Percentiles rank a stretch among this genome's conserved stretches.
These are phyloP conservation scores for Chromoteleia sp. DNA, from an alignment of 2,888 invertebrate genomes.

Conservation along the genomic window DNA sequence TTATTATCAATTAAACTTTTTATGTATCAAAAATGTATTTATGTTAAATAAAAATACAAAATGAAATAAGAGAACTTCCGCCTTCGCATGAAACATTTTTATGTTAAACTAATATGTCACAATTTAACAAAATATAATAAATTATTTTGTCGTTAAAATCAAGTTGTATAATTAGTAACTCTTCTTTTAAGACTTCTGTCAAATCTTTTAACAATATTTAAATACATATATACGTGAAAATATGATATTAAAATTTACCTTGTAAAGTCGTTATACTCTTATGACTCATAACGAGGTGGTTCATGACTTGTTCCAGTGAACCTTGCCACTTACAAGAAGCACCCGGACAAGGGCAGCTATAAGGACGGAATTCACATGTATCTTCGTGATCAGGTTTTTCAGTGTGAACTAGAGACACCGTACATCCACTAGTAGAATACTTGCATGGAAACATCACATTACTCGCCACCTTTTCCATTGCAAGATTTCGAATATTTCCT, in stretches of 20 bases:
- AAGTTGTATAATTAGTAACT: no score
- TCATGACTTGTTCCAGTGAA: slow-evolving; percentile 98
- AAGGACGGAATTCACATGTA: slow-evolving; percentile 98
- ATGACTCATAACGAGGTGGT: slow-evolving; percentile 97
- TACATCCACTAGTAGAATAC: slow-evolving; percentile 98
- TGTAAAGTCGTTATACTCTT: slow-evolving; percentile 99
- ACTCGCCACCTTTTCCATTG: slow-evolving; percentile 99
- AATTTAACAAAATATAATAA: no score
- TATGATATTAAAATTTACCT: slow-evolving; percentile 86
- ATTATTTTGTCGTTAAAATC: no score
- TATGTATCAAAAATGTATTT: no score
- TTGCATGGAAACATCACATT: slow-evolving; percentile 99
- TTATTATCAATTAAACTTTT: no score
- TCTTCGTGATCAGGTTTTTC: slow-evolving; percentile 99
- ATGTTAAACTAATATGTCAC: no score
- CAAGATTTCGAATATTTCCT: slow-evolving; percentile 98
- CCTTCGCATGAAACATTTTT: no score
- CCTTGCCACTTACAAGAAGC: slow-evolving; percentile 99
- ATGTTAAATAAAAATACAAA: no score
- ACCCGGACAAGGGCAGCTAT: slow-evolving; percentile 99
- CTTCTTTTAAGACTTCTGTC: no score
- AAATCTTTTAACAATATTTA: no score
- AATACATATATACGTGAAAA: no score
- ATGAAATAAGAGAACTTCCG: no score
- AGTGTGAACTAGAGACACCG: slow-evolving; percentile 95